phyloP scores from a whole-genome alignment of 2,113 vertebrate species.

The Gymnorhina tibicen region DNA sequence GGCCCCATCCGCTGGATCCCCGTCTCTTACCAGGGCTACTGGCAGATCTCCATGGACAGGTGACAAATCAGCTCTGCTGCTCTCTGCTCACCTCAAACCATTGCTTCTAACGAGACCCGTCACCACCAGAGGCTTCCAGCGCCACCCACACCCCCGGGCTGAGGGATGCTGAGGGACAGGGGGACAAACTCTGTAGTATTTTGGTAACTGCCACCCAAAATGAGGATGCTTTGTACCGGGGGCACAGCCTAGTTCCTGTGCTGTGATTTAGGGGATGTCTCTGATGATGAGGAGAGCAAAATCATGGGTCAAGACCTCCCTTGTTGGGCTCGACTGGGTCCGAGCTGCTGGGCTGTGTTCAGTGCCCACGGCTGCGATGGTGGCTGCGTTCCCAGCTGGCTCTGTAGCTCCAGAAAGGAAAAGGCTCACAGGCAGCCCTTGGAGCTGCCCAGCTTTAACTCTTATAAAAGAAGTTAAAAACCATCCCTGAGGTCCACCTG shows the following conservation, averaged over 20 bases:
- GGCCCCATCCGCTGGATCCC: slow-evolving; percentile 74
- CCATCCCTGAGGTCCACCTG: background rate
- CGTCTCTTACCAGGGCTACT: slow-evolving; percentile 70
- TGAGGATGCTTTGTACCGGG: background rate
- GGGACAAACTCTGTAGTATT: fast-evolving
- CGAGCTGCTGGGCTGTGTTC: background rate
- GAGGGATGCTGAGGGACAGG: background rate
- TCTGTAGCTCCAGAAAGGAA: background rate
- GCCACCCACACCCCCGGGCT: fast-evolving
- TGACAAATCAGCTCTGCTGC: background rate
- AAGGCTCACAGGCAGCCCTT: background rate
- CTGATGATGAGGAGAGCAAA: background rate
- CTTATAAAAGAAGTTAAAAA: background rate
- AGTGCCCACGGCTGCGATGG: fast-evolving
- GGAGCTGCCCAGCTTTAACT: background rate
- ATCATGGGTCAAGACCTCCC: no score
- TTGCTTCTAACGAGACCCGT: background rate
- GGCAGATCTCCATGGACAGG: slow-evolving; percentile 80
- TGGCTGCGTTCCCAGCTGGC: background rate
- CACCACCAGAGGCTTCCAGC: background rate
- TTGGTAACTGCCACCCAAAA: background rate
- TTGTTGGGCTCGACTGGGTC: background rate
- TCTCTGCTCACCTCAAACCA: background rate
- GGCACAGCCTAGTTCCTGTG: background rate
- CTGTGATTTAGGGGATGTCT: background rate